A percentile compares a stretch with the other conserved stretches of the same genome.
Conservation (phyloP, 2,113 vertebrate species). For the Podocnemis expansa region DNA sequence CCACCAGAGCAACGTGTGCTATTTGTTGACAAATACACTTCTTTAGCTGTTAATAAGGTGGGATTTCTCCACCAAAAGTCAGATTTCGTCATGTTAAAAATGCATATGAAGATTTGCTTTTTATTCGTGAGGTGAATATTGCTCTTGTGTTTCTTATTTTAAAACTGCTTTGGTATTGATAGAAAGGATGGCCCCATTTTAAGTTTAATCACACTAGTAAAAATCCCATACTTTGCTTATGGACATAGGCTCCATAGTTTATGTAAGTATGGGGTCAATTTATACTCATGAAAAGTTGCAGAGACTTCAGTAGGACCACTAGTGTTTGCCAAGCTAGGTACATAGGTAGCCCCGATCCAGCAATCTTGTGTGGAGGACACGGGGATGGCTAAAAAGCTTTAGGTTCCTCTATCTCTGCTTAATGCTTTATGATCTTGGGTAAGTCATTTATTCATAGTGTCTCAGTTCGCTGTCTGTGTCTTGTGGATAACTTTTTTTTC, state of each 20-base stretch:
- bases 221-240: slow-evolving; percentile 23
- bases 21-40: slow-evolving; percentile 31
- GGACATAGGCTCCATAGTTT: slow-evolving; percentile 44
- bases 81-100: slow-evolving; percentile 37
- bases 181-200: slow-evolving; percentile 36
- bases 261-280: too few species aligned
- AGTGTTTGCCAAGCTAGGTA: background rate
- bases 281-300: slow-evolving; percentile 51
- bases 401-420: background rate
- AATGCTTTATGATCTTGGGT: background rate
- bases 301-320: slow-evolving; percentile 27
- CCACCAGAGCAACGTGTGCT: slow-evolving; percentile 33
- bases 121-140: slow-evolving; percentile 29
- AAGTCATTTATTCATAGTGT: background rate
- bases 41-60: slow-evolving; percentile 23
- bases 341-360: background rate
- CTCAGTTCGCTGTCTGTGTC: background rate
- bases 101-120: slow-evolving; percentile 30
- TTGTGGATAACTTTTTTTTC: background rate
- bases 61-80: slow-evolving; percentile 58
- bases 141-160: slow-evolving; percentile 51
- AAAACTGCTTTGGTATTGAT: slow-evolving; percentile 33
- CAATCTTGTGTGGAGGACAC: background rate
- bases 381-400: background rate
- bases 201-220: slow-evolving; percentile 33